Evolutionary conservation across 1,140 invertebrate species (phyloP).

Genomic region (Pseudoatta argentina): DNA sequence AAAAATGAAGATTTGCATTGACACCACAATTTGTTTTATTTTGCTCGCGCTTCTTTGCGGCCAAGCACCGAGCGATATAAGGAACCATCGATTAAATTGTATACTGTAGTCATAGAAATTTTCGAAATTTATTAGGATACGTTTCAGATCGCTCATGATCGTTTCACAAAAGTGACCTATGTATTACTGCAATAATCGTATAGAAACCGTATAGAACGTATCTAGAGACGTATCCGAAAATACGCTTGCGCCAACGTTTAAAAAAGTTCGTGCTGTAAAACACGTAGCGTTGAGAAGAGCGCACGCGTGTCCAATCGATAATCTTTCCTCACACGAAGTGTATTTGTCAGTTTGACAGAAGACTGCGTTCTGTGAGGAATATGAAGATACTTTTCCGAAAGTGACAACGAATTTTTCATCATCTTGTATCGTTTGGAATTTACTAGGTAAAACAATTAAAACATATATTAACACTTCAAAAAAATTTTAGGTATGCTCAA

Average conservation of each 20-base stretch:
- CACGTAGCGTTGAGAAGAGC: not conserved
- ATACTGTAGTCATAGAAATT: slow-evolving; percentile 52
- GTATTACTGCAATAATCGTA: not conserved
- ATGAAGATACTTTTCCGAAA: not conserved
- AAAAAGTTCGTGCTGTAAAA: not conserved
- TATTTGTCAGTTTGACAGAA: not conserved
- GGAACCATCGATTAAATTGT: slow-evolving; percentile 63
- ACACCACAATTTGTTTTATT: not conserved
- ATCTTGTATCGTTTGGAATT: not conserved
- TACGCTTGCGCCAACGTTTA: slow-evolving; percentile 16
- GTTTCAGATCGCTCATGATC: slow-evolving; percentile 17
- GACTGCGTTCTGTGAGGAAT: not conserved
- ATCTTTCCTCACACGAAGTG: not conserved
- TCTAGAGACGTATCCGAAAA: too few species aligned
- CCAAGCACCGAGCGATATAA: slow-evolving; percentile 66
- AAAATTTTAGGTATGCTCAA: too few species aligned
- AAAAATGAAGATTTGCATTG: not conserved
- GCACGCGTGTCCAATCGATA: slow-evolving; percentile 11
- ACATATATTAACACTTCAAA: too few species aligned
- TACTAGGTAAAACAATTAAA: too few species aligned
- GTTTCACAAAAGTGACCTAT: not conserved
- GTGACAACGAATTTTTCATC: not conserved
- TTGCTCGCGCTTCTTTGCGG: not conserved
- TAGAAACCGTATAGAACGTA: too few species aligned
- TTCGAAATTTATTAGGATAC: not conserved